Evolutionary conservation across 2,888 invertebrate species (phyloP).

Genomic region (Reticulitermes lucifugus): DNA sequence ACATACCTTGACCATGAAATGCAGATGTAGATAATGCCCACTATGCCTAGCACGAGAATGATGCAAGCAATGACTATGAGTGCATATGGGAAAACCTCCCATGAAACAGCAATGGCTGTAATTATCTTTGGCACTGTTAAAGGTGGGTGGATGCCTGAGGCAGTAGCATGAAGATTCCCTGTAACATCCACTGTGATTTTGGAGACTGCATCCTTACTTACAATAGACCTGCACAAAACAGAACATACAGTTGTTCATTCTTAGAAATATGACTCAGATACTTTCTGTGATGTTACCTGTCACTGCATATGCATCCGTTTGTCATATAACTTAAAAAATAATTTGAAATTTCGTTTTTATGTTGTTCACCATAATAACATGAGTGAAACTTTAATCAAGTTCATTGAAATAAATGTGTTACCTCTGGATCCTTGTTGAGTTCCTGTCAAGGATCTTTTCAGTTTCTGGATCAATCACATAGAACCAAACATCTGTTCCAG

Average conservation of each 20-base stretch:
- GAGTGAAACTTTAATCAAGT: too few relatives aligned
- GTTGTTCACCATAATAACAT: too few relatives aligned
- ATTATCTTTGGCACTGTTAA: constrained; percentile 56
- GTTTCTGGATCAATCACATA: constrained; percentile 85
- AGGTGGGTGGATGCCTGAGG: constrained; percentile 75
- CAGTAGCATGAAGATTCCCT: constrained; percentile 75
- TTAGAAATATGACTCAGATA: too few relatives aligned
- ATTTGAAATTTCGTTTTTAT: too few relatives aligned
- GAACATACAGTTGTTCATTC: background rate
- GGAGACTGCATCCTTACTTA: constrained; percentile 73
- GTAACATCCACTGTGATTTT: constrained; percentile 78
- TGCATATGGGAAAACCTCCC: constrained; percentile 88
- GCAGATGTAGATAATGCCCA: constrained; percentile 93
- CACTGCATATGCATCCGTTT: too few relatives aligned
- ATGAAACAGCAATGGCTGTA: constrained; percentile 68
- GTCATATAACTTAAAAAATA: too few relatives aligned
- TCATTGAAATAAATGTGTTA: constrained; percentile 58
- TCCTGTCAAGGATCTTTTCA: constrained; percentile 79
- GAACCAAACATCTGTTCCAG: constrained; percentile 89
- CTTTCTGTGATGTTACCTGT: too few relatives aligned
- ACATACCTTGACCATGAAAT: constrained; percentile 93
- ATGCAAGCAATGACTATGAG: constrained; percentile 89
- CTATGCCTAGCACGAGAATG: constrained; percentile 87
- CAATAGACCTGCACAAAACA: constrained; percentile 65
- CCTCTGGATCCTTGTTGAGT: constrained; percentile 77